Evolutionary conservation across 2,888 invertebrate genomes (phyloP), one percentile per base, ranked within the genome.

Genomic region (Scaptomyza flava): DNA sequence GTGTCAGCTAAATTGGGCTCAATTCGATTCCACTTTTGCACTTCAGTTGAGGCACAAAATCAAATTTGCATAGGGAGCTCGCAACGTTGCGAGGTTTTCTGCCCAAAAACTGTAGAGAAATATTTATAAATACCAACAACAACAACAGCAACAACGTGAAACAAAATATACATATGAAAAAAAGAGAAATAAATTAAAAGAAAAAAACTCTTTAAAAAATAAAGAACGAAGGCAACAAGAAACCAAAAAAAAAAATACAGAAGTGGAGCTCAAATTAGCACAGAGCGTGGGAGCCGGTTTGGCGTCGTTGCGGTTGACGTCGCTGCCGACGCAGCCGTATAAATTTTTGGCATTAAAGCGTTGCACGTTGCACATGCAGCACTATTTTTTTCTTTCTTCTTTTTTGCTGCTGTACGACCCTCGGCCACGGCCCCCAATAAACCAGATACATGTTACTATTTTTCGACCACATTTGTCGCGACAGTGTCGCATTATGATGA

Each of bases 251-350:
- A 27, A n/a, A n/a, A n/a, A n/a, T n/a, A 27, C 71, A 66, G 68
- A 87, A 87, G 81, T 87, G 83, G 70, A 83, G 75, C 76, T 77
- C 77, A 90, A 89, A 90, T 89, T 90, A 90, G 89, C 89, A 89
- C 89, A 90, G 75, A 84, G 89, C 89, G 89, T 89, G 90, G 89
- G 89, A 89, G 89, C 77, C 73, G 75, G 77, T 88, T 85, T 79
- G 72, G 73, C 65, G 72, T 57, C 53, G 70, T 31, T 53, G 66
- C 41, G 17, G 52, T 27, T 27, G 63, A 38, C 48, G 56, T 34
- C 53, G 53, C 41, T 48, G 54, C 48, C 52, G 56, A 53, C 51
- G 43, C 53, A 43, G 58, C 14, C 48, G 53, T 30, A 47, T 59
- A 47, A 7, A 51, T 34, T 68, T 54, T 71, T 64, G 62, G 50